These are phyloP conservation scores for Cisticola juncidis DNA, from an alignment of 2,113 vertebrate genomes.

Conservation along the genomic window DNA sequence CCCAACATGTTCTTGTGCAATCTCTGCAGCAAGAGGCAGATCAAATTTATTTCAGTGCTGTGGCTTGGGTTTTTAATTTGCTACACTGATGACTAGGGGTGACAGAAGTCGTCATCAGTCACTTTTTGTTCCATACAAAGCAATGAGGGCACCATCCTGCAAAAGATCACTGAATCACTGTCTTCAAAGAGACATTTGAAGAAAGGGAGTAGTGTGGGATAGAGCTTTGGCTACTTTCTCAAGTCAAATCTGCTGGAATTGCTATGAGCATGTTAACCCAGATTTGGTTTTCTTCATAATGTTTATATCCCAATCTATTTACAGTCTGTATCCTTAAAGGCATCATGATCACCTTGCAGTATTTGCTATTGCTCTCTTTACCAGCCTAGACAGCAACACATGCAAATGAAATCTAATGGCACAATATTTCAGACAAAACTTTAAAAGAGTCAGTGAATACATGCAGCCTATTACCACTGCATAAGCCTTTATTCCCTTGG, in stretches of 20 bases:
- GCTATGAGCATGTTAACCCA: not conserved
- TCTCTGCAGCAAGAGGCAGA: constrained; percentile 1
- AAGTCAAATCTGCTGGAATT: not conserved
- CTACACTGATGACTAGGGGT: not conserved
- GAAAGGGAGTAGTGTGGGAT: accelerated
- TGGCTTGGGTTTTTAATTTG: not conserved
- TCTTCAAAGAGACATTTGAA: not conserved
- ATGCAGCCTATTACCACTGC: not conserved
- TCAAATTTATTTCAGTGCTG: not conserved
- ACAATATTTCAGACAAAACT: not conserved
- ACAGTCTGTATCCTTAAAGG: not conserved
- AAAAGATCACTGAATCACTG: not conserved
- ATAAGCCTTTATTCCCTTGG: not conserved
- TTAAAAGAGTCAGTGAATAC: not conserved
- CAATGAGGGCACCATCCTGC: not conserved
- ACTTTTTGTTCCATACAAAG: not conserved
- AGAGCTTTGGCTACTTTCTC: not conserved
- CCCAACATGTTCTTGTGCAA: not conserved
- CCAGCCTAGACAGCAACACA: not conserved
- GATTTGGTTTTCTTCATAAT: not conserved
- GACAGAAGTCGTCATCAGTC: not conserved
- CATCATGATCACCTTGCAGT: not conserved
- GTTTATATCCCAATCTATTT: not conserved
- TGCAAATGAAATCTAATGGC: not conserved
- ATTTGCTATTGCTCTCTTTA: not conserved